Conservation (phyloP, 1,140 invertebrate species). For the Schlechtendalia chinensis region DNA sequence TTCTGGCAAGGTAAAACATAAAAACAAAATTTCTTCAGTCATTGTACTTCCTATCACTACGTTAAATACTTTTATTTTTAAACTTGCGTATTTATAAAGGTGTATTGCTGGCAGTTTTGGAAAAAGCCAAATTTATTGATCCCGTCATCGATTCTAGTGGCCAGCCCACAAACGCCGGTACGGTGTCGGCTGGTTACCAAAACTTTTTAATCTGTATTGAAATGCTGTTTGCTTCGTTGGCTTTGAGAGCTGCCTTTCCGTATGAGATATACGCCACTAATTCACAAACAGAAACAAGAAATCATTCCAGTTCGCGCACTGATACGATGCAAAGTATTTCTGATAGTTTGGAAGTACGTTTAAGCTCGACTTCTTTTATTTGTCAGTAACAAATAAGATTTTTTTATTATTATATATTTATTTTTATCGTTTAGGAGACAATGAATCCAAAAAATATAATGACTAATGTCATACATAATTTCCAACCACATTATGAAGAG, state of each 20-base stretch:
- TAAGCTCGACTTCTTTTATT: no score
- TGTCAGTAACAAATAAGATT: no score
- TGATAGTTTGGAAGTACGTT: slow-evolving; percentile 86
- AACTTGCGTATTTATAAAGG: slow-evolving; percentile 65
- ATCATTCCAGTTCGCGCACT: slow-evolving; percentile 79
- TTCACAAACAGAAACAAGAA: slow-evolving; percentile 64
- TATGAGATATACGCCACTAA: slow-evolving; percentile 62
- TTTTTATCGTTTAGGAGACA: slow-evolving; percentile 73
- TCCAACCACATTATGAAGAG: slow-evolving; percentile 99
- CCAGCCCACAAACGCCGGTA: slow-evolving; percentile 79
- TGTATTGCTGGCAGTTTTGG: slow-evolving; percentile 91
- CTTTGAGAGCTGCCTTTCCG: slow-evolving; percentile 95
- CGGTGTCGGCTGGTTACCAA: slow-evolving; percentile 98
- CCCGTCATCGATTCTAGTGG: slow-evolving; percentile 78
- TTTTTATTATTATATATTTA: no score
- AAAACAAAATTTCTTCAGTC: no score
- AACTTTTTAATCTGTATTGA: slow-evolving; percentile 99
- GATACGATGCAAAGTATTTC: slow-evolving; percentile 99
- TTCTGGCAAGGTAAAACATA: slow-evolving; percentile 99
- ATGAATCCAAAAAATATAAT: slow-evolving; percentile 99
- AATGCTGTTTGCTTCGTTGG: slow-evolving; percentile 96
- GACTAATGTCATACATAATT: slow-evolving; percentile 99
- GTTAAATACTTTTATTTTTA: no score
- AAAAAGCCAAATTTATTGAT: slow-evolving; percentile 91
- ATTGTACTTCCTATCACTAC: no score